Evolutionary conservation across 2,888 invertebrate genomes (phyloP).

Genomic region (Timema cristinae): DNA sequence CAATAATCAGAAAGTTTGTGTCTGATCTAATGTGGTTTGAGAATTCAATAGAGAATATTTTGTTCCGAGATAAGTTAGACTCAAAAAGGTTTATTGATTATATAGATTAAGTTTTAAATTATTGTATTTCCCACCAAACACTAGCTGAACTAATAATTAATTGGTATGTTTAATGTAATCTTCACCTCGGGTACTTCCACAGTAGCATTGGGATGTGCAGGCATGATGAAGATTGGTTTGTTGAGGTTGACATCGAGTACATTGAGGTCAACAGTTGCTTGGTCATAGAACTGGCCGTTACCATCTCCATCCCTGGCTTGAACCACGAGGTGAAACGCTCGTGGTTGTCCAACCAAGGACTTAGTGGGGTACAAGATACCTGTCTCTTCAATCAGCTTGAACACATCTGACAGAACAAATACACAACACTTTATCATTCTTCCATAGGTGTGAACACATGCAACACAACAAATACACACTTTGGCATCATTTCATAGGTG

Average conservation of each 20-base stretch:
- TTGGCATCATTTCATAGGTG: no score
- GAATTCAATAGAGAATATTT: no score
- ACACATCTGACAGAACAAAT: constrained; percentile 53
- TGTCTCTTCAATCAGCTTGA: constrained; percentile 67
- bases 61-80: no score
- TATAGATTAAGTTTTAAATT: neutral
- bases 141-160: neutral
- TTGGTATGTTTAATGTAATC: neutral
- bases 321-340: constrained; percentile 59
- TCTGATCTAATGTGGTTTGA: no score
- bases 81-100: no score
- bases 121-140: constrained; percentile 12
- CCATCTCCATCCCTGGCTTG: constrained; percentile 73
- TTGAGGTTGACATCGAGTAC: constrained; percentile 78
- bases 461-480: no score
- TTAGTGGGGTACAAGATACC: constrained; percentile 80
- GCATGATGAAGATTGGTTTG: constrained; percentile 75
- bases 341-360: constrained; percentile 62
- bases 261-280: constrained; percentile 68
- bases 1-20: no score
- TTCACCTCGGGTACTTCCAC: constrained; percentile 80
- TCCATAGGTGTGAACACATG: no score
- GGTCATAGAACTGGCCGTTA: constrained; percentile 59
- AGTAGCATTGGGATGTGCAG: constrained; percentile 68
- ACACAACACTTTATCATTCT: no score